A percentile compares a stretch with the other conserved stretches of the same genome.
Conservation (phyloP, 1,140 invertebrate genomes). For the Drosophila persimilis region DNA sequence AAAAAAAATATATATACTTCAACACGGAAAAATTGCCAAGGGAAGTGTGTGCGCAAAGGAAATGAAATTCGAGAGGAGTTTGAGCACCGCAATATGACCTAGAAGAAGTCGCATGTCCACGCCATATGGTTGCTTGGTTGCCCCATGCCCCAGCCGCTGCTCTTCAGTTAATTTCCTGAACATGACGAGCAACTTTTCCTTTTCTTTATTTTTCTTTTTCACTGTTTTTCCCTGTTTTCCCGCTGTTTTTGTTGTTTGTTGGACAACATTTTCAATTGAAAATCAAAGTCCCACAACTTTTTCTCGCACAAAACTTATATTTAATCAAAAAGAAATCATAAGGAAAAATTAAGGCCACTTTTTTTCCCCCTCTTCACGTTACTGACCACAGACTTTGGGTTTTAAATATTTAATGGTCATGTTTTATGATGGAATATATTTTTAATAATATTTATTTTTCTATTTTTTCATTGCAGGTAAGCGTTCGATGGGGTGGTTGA, state of each 20-base stretch:
- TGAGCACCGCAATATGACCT: constrained; percentile 46
- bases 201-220: constrained; percentile 26
- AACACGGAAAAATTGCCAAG: constrained; percentile 25
- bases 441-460: constrained; percentile 22
- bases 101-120: constrained; percentile 36
- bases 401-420: constrained; percentile 35
- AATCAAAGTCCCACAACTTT: constrained; percentile 32
- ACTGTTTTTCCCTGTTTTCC: constrained; percentile 5
- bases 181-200: constrained; percentile 44
- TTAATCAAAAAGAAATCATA: background rate
- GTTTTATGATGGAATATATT: constrained; percentile 28
- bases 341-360: background rate
- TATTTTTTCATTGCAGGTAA: constrained; percentile 53
- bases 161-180: constrained; percentile 53
- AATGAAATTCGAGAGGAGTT: constrained; percentile 53
- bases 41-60: constrained; percentile 54
- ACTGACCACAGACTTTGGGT: constrained; percentile 5
- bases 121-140: background rate
- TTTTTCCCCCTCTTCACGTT: background rate
- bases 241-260: constrained; percentile 4
- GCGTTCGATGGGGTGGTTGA: background rate
- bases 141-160: constrained; percentile 4
- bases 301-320: constrained; percentile 6
- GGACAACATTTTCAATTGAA: constrained; percentile 28
- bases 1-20: constrained; percentile 31